phyloP scores from a whole-genome alignment of 1,140 invertebrate genomes.

The Diachasmimorpha longicaudata region DNA sequence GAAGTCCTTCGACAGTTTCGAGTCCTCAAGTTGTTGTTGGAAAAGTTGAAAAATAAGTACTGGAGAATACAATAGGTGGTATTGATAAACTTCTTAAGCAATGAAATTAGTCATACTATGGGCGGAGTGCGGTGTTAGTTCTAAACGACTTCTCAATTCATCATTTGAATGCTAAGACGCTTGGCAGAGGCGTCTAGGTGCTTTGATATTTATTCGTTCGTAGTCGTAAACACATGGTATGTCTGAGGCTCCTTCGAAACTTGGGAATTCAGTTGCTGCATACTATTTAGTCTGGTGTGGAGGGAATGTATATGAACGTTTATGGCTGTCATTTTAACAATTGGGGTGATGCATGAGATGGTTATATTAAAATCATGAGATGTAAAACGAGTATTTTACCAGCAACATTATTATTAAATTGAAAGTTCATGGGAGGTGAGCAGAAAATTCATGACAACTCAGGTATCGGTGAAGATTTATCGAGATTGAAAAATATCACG shows the following conservation, averaged over 20 bases:
- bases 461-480: too few relatives aligned
- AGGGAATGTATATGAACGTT: neutral
- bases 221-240: too few relatives aligned
- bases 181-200: neutral
- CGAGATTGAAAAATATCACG: too few relatives aligned
- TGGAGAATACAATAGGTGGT: neutral
- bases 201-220: neutral
- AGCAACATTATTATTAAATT: too few relatives aligned
- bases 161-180: neutral
- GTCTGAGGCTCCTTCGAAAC: neutral
- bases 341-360: neutral
- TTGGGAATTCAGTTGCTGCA: neutral
- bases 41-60: neutral
- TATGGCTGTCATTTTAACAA: neutral
- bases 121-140: neutral
- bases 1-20: too few relatives aligned
- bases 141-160: neutral
- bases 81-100: neutral
- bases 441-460: too few relatives aligned
- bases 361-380: neutral
- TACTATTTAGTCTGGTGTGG: neutral
- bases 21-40: neutral
- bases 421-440: too few relatives aligned
- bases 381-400: too few relatives aligned
- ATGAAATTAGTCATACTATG: neutral